Conservation (phyloP, 2,888 invertebrate genomes). For the Caprella mutica region DNA sequence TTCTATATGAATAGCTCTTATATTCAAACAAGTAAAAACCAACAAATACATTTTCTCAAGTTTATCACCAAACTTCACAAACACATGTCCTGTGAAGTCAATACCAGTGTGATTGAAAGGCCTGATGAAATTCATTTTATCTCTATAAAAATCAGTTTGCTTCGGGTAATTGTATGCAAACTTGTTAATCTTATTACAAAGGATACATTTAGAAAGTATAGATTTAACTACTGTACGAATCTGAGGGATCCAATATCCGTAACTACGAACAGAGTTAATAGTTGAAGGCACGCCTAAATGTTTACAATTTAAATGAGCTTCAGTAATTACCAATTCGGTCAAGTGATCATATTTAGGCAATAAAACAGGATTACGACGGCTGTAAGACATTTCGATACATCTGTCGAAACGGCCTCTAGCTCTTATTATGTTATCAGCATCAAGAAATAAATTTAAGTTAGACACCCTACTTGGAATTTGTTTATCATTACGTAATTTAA, state of each 20-base stretch:
- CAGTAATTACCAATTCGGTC: background rate
- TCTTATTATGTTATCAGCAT: background rate
- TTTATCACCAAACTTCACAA: background rate
- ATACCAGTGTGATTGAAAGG: conserved; percentile 5
- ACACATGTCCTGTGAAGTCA: conserved; percentile 1
- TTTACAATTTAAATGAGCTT: background rate
- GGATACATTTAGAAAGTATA: background rate
- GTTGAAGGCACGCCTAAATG: conserved; percentile 4
- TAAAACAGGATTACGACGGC: conserved; percentile 1
- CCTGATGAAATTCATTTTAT: background rate
- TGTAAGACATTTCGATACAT: background rate
- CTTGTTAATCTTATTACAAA: conserved; percentile 7
- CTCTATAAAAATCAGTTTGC: background rate
- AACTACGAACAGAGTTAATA: background rate
- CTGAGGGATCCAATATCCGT: conserved; percentile 8
- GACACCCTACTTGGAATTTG: background rate
- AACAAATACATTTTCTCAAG: background rate
- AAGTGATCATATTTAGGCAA: background rate
- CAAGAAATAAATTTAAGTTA: background rate
- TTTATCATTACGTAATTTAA: background rate
- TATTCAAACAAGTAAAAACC: background rate
- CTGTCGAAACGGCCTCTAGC: background rate
- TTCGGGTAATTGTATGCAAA: conserved; percentile 7
- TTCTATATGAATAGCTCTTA: conserved; percentile 2
- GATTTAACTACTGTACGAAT: background rate